These are phyloP conservation scores for Etia nguti DNA, from an alignment of 2,113 vertebrate species.

Conservation along the genomic window DNA sequence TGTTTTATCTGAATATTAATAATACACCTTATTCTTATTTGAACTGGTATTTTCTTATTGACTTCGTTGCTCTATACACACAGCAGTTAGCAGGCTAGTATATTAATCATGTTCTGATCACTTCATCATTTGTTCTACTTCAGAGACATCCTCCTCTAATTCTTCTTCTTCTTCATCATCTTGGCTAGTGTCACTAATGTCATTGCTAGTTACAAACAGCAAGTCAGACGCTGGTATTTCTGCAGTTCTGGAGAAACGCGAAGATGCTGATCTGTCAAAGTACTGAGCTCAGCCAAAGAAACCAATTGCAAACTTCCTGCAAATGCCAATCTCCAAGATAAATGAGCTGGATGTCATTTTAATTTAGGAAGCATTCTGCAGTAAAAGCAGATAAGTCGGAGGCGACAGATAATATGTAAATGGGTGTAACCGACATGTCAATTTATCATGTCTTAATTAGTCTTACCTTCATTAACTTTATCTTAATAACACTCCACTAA, in stretches of 20 bases:
- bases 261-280: neutral
- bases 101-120: neutral
- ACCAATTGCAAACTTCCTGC: neutral
- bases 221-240: neutral
- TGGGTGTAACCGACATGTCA: slow-evolving; percentile 36
- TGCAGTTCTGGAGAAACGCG: neutral
- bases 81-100: neutral
- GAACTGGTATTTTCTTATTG: neutral
- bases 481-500: slow-evolving; percentile 53
- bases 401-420: slow-evolving; percentile 39
- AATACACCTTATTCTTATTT: neutral
- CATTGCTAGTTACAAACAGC: neutral
- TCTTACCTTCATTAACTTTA: slow-evolving; percentile 68
- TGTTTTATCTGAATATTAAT: neutral
- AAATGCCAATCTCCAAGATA: slow-evolving; percentile 25
- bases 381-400: slow-evolving; percentile 37
- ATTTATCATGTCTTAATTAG: slow-evolving; percentile 69
- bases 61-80: neutral
- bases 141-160: neutral
- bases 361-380: slow-evolving; percentile 21
- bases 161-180: neutral
- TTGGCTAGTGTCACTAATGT: neutral
- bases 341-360: slow-evolving; percentile 12
- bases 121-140: neutral
- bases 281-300: neutral